Evolutionary conservation across 1,140 invertebrate genomes (phyloP), one percentile per base, ranked within the genome.

Genomic region (Apis dorsata): DNA sequence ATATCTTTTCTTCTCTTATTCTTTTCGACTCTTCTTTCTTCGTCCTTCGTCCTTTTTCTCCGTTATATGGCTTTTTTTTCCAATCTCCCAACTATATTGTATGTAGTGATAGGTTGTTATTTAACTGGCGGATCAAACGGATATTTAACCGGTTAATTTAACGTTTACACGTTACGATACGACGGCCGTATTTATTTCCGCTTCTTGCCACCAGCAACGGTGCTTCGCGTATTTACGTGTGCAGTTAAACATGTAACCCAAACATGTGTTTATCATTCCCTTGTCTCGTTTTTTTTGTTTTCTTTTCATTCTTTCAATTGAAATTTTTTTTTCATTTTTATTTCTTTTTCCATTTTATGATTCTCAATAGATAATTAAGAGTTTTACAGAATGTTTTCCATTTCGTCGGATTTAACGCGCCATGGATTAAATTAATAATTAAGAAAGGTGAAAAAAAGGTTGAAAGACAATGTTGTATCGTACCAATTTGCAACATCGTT

Each of bases 101-200:
- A 75, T 7, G 51, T 70, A 73, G 66, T 59, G 15, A 55, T 72
- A 60, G 70, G 24, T 85, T 59, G 84, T 85, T 85, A 87, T 79
- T 74, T 85, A 77, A 85, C 79, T 83, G 81, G 60, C 72, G 83
- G 63, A 80, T 74, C 72, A 75, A 71, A 78, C 74, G 72, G 75
- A 85, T 81, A 74, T 87, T 87, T 85, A 87, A 87, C 86, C 83
- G 83, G 79, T 87, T 88, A 85, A 88, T 88, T 88, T 82, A 85
- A 85, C 62, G 53, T 79, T 85, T 81, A 81, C 86, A 82, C 78
- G 87, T 87, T 85, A 82, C 86, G 75, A 79, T 75, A 83, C 68
- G 85, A 81, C 83, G 57, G 63, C 55, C 79, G 65, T 71, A 75
- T 71, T 79, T 83, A 79, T 88, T 87, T 88, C 86, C 87, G 86